A percentile compares a stretch with the other conserved stretches of the same genome.
phyloP scores from a whole-genome alignment of 2,113 vertebrate species.

The Conger conger region DNA sequence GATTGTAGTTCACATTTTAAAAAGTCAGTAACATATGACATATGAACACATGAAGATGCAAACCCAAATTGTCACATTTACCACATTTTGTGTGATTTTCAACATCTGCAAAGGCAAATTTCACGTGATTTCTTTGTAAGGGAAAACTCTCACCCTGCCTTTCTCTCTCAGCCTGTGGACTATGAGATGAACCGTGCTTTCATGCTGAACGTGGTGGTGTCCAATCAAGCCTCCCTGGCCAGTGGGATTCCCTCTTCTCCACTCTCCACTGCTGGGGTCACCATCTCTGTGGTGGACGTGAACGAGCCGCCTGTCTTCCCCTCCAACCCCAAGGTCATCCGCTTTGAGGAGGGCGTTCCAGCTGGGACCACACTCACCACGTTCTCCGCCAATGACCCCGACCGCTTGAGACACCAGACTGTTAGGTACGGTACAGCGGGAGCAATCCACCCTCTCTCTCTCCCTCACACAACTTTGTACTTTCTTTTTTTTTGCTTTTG shows the following conservation, averaged over 20 bases:
- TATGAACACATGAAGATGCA: no score
- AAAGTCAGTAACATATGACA: no score
- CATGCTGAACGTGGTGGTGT: slow-evolving; percentile 94
- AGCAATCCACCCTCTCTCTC: slow-evolving; percentile 27
- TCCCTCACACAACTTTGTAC: slow-evolving; percentile 52
- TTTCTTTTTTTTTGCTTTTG: neutral
- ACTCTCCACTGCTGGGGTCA: slow-evolving; percentile 91
- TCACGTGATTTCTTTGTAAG: no score
- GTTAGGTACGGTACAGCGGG: slow-evolving; percentile 78
- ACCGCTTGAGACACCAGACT: slow-evolving; percentile 86
- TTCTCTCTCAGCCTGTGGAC: slow-evolving; percentile 80
- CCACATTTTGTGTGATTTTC: no score
- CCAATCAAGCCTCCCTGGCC: slow-evolving; percentile 93
- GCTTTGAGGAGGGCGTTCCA: slow-evolving; percentile 91
- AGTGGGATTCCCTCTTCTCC: slow-evolving; percentile 94
- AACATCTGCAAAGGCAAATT: no score
- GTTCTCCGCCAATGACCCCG: slow-evolving; percentile 74
- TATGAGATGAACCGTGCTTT: slow-evolving; percentile 96
- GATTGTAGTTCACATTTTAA: no score
- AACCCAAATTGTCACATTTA: no score
- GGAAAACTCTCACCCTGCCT: neutral
- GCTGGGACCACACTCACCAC: slow-evolving; percentile 82
- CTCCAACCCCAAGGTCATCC: slow-evolving; percentile 86
- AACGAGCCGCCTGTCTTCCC: slow-evolving; percentile 93
- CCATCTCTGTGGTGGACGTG: slow-evolving; percentile 88